phyloP scores from a whole-genome alignment of 2,797 vertebrate genomes.

The Hozukius guyotensis region DNA sequence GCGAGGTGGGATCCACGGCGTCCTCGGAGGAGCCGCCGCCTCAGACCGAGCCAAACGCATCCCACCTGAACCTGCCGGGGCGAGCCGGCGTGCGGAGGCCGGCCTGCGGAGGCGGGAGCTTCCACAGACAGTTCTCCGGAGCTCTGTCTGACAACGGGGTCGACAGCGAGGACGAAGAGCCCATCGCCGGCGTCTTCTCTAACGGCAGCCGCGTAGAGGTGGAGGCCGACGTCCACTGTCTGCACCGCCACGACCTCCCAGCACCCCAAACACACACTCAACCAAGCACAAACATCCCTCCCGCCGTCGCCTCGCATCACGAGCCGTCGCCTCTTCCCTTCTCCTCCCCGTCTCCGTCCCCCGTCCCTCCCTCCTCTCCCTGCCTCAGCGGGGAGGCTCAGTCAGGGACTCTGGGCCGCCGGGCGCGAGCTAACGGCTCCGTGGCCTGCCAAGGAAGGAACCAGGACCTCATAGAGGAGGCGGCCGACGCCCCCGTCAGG shows the following conservation, averaged over 20 bases:
- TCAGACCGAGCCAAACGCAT: slow-evolving; percentile 52
- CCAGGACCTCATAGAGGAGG: slow-evolving; percentile 96
- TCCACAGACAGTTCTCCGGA: slow-evolving; percentile 95
- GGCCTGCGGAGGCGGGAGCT: slow-evolving; percentile 60
- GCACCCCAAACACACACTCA: slow-evolving; percentile 24
- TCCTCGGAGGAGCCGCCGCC: slow-evolving; percentile 90
- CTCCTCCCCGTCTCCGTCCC: slow-evolving; percentile 43
- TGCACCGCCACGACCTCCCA: slow-evolving; percentile 65
- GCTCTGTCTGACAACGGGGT: slow-evolving; percentile 94
- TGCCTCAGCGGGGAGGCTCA: slow-evolving; percentile 66
- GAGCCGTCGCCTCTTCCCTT: slow-evolving; percentile 31
- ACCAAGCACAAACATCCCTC: slow-evolving; percentile 16
- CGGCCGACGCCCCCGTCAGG: slow-evolving; percentile 87
- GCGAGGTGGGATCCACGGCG: slow-evolving; percentile 96
- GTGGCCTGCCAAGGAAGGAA: slow-evolving; percentile 91
- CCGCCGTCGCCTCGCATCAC: slow-evolving; percentile 10
- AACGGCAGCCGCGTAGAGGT: slow-evolving; percentile 97
- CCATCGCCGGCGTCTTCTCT: slow-evolving; percentile 94
- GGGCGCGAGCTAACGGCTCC: slow-evolving; percentile 89
- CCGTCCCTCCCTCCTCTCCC: slow-evolving; percentile 73
- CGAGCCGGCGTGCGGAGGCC: slow-evolving; percentile 36
- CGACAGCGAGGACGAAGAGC: slow-evolving; percentile 97
- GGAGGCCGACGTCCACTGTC: slow-evolving; percentile 94
- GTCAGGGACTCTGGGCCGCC: slow-evolving; percentile 76
- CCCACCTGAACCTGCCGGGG: slow-evolving; percentile 38